phyloP scores from a whole-genome alignment of 1,140 invertebrate species.

The fruit fly (Drosophila melanogaster) region DNA sequence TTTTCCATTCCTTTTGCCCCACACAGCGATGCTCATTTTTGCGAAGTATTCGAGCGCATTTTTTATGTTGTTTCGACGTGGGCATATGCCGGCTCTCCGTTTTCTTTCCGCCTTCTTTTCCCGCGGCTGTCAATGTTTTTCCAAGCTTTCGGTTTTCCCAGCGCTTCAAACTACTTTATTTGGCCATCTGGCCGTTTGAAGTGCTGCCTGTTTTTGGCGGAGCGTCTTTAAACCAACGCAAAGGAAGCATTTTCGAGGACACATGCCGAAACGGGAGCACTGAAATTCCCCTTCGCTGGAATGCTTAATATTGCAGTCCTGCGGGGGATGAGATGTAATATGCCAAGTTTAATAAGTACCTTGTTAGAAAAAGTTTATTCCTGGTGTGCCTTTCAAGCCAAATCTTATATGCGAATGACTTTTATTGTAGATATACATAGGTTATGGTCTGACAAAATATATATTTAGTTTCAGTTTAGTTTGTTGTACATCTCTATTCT shows the following conservation, averaged over 20 bases:
- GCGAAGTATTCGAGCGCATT: slow-evolving; percentile 68
- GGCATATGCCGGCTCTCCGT: slow-evolving; percentile 34
- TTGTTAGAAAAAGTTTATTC: slow-evolving; percentile 25
- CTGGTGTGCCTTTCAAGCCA: neutral
- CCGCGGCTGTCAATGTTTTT: neutral
- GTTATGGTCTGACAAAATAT: too few relatives aligned
- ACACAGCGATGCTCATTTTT: slow-evolving; percentile 59
- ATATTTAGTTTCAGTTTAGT: too few relatives aligned
- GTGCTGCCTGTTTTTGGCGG: slow-evolving; percentile 17
- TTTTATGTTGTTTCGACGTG: slow-evolving; percentile 63
- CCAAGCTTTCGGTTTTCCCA: neutral
- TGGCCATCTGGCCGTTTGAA: slow-evolving; percentile 65
- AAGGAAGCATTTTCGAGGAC: slow-evolving; percentile 16
- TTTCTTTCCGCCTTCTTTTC: slow-evolving; percentile 18
- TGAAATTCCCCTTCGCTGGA: slow-evolving; percentile 23
- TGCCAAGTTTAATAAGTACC: slow-evolving; percentile 22
- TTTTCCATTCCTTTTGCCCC: neutral
- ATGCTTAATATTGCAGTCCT: slow-evolving; percentile 12
- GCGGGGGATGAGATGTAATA: slow-evolving; percentile 9
- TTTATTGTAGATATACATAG: too few relatives aligned
- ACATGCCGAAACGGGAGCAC: slow-evolving; percentile 21
- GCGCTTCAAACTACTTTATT: slow-evolving; percentile 76
- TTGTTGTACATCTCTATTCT: too few relatives aligned
- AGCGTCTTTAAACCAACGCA: slow-evolving; percentile 24
- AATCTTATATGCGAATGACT: neutral